Evolutionary conservation across 1,140 invertebrate genomes (phyloP), one percentile per base, ranked within the genome.

Genomic region (Triops cancriformis): DNA sequence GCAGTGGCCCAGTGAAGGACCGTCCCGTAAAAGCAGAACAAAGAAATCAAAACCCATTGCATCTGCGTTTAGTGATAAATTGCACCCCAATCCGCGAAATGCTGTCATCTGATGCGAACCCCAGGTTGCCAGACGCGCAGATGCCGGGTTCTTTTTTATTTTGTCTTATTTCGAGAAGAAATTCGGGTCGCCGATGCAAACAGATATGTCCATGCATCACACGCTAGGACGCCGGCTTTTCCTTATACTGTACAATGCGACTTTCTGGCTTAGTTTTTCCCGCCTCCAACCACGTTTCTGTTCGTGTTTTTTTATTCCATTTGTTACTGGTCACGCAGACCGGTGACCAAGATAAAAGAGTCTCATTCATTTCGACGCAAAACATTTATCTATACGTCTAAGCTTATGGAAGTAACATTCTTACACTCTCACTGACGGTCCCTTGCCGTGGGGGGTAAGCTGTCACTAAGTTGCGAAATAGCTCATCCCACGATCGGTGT

Each of bases 131-230:
- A 64, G 51, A 64, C 14, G n/a, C 51, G 51, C 51, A 18, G 51
- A 64, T 64, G 51, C 51, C 51, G 51, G 6, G 51, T 64, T 4
- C 7, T 37, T 37, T 37, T 37, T 64, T n/a, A n/a, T n/a, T n/a
- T n/a, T n/a, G n/a, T n/a, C n/a, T n/a, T n/a, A n/a, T n/a, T 64
- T 18, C 6, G 1, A 64, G 51, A 64, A 64, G 51, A 64, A 37
- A 64, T 14, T n/a, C 18, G 51, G n/a, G 51, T 64, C 51, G 51
- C 51, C 23, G 51, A 64, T 64, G 51, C 51, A 64, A 64, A 64
- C 51, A 64, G 51, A 64, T 64, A 64, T 64, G 51, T 64, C n/a
- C 51, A 64, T 64, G 51, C 51, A 64, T 64, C 51, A 64, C 51
- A 64, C 51, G 51, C 51, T 64, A 64, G 51, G 51, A 64, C 51